Base-by-base conservation (phyloP, 2,797 vertebrate genomes). In the Trematomus bernacchii region DNA sequence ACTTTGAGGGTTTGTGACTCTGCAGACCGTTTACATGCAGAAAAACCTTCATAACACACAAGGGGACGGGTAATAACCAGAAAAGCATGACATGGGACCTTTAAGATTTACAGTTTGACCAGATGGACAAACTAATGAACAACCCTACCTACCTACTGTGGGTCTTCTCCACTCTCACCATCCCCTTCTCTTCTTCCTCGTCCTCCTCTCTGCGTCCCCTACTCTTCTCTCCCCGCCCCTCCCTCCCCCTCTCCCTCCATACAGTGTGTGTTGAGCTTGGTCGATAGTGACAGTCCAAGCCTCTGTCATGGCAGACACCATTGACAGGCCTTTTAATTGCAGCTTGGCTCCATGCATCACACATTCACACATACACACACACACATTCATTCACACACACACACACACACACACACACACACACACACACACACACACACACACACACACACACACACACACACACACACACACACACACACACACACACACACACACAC, bases 261-360 rank as follows among this genome's bases (percentile, higher is more conserved):
- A 37, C 33, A 37, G 70, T 60, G 69, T 44, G 53, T 48, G 79
- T 50, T 66, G 71, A 78, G 51, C 76, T 75, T 80, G 82, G 78
- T 87, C 80, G 73, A 89, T 85, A 71, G 77, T 84, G 90, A 92
- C 87, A 87, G 88, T 77, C 83, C 33, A n/a, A 74, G 83, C 79
- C 76, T 79, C 76, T 77, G 82, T 84, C 84, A 88, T 71, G 74
- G 87, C 87, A 86, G 83, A 88, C 86, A 65, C 66, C 85, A 84
- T 51, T 88, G 91, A 92, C 87, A 86, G 85, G 85, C 76, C 84
- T 91, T 92, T 92, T 94, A 94, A 94, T 93, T 93, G 90, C 90
- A 91, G 87, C 89, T 92, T 92, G 88, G 92, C 90, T 94, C 88
- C 67, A 76, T 82, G 81, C 86, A 83, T 89, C 84, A 61, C 85